Conservation (phyloP, 2,113 vertebrate genomes). For the Oceanites oceanicus region DNA sequence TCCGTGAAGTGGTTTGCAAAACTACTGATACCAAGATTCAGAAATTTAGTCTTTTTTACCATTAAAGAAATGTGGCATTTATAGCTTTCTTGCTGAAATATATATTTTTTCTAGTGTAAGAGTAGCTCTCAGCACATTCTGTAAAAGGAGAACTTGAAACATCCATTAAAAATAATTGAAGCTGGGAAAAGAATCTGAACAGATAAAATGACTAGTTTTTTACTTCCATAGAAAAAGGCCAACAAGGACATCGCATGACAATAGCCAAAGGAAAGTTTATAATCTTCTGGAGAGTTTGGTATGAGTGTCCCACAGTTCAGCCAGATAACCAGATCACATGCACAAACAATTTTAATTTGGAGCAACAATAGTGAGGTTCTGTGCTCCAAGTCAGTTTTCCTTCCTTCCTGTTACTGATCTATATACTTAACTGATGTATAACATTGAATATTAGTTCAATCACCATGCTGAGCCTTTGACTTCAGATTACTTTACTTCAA, state of each 20-base stretch:
- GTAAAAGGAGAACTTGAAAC: background rate
- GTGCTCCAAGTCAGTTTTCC: background rate
- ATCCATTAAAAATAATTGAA: slow-evolving; percentile 17
- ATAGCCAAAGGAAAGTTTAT: background rate
- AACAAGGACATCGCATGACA: background rate
- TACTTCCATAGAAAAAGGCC: background rate
- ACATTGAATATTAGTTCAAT: background rate
- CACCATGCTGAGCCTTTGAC: background rate
- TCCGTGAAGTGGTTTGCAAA: background rate
- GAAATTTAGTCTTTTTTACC: background rate
- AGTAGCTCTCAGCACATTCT: background rate
- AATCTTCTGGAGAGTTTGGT: rapidly evolving
- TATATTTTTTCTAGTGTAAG: background rate
- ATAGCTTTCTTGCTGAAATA: background rate
- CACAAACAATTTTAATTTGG: background rate
- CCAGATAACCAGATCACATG: background rate
- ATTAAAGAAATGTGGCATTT: background rate
- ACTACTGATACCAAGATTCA: background rate
- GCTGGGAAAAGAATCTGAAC: background rate
- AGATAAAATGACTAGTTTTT: background rate
- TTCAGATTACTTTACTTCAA: background rate
- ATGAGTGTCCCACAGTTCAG: background rate
- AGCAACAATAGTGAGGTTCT: background rate
- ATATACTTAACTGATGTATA: background rate
- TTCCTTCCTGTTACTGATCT: background rate